Percentiles rank a stretch among this genome's conserved stretches.
phyloP scores from a whole-genome alignment of 1,140 invertebrate genomes.

The Atopsyche davidsoni region DNA sequence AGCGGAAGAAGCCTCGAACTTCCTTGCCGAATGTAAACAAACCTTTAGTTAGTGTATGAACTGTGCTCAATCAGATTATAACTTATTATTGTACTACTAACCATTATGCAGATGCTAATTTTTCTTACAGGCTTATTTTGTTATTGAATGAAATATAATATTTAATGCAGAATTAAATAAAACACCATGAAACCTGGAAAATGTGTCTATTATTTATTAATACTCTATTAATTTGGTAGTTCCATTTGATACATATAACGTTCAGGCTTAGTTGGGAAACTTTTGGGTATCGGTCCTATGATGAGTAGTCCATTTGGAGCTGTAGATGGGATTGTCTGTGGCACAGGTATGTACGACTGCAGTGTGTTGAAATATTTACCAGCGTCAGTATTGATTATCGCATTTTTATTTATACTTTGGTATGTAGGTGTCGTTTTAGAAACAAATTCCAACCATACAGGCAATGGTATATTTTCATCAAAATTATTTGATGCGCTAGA shows the following conservation, averaged over 20 bases:
- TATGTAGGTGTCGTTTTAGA: neutral
- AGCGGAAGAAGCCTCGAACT: constrained; percentile 4
- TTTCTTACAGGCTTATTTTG: constrained; percentile 28
- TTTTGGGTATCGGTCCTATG: constrained; percentile 25
- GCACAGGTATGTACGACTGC: constrained; percentile 8
- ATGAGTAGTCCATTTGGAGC: constrained; percentile 16
- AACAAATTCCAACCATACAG: too few species aligned
- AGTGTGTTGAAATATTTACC: neutral
- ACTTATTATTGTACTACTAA: constrained; percentile 20
- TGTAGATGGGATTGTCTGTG: neutral
- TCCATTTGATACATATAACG: constrained; percentile 11
- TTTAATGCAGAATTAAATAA: constrained; percentile 24
- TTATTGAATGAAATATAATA: constrained; percentile 22
- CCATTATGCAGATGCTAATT: constrained; percentile 22
- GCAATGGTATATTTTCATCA: neutral
- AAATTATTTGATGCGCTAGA: too few species aligned
- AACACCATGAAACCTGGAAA: constrained; percentile 22
- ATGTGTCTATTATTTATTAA: constrained; percentile 3
- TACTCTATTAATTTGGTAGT: constrained; percentile 8
- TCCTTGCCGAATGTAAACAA: constrained; percentile 10
- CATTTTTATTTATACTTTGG: neutral
- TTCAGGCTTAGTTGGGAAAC: constrained; percentile 13
- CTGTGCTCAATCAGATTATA: constrained; percentile 19
- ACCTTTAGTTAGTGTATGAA: constrained; percentile 7
- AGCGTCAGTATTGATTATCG: neutral